Conservation (phyloP, 2,888 invertebrate genomes). For the Zygogramma bicolorata region DNA sequence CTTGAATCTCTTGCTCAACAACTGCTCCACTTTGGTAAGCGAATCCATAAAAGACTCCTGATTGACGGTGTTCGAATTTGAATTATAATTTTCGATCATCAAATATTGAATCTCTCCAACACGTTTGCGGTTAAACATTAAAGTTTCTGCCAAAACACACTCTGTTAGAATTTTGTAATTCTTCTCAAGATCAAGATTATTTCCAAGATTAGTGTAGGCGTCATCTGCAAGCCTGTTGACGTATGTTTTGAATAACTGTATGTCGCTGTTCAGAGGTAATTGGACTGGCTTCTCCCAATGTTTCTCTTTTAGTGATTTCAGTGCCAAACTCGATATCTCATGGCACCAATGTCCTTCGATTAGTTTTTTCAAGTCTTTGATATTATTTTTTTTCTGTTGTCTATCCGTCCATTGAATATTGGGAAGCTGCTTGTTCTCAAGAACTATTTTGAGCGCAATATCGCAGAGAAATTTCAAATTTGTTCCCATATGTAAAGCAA, state of each 20-base stretch:
- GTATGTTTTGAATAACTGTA: constrained; percentile 40
- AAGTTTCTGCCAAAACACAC: constrained; percentile 37
- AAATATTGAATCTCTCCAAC: constrained; percentile 46
- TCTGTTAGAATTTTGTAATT: constrained; percentile 46
- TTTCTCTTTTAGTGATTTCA: constrained; percentile 48
- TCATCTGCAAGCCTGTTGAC: constrained; percentile 32
- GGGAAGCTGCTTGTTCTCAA: constrained; percentile 34
- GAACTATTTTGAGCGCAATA: constrained; percentile 37
- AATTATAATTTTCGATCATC: constrained; percentile 37
- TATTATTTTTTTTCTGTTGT: constrained; percentile 22
- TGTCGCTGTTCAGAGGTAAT: constrained; percentile 46
- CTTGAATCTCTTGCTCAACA: constrained; percentile 37
- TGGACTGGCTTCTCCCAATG: constrained; percentile 42
- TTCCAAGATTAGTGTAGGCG: constrained; percentile 35
- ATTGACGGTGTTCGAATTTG: constrained; percentile 1
- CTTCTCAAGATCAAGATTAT: constrained; percentile 18
- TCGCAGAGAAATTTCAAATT: constrained; percentile 41
- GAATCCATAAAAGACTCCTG: constrained; percentile 29
- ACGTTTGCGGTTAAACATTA: constrained; percentile 48
- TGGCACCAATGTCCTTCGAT: constrained; percentile 48
- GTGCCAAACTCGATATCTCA: constrained; percentile 49
- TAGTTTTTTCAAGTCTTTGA: constrained; percentile 23
- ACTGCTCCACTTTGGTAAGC: constrained; percentile 30
- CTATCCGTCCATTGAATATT: constrained; percentile 27
- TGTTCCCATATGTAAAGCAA: constrained; percentile 45